phyloP scores from a whole-genome alignment of 2,113 vertebrate genomes.

The Amphiprion ocellaris region DNA sequence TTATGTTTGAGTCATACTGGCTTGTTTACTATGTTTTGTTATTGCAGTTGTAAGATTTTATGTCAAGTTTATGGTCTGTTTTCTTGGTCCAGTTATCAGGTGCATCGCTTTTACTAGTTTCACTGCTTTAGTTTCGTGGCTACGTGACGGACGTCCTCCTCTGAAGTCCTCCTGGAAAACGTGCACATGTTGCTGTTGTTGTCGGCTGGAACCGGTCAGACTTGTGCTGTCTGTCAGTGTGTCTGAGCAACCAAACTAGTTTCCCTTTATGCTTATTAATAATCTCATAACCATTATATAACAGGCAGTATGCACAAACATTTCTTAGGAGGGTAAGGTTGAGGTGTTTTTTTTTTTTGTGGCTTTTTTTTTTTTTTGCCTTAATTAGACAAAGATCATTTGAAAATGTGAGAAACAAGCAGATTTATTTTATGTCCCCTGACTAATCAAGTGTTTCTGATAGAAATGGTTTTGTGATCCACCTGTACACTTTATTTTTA shows the following conservation, averaged over 20 bases:
- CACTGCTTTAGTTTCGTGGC: neutral
- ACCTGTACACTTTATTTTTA: neutral
- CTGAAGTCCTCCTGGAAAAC: rapidly evolving
- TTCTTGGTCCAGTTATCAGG: neutral
- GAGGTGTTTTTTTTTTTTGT: too few species aligned
- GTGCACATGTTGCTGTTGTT: neutral
- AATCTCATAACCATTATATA: neutral
- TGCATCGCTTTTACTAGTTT: neutral
- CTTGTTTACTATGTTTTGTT: neutral
- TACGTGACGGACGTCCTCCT: neutral
- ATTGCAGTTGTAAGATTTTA: neutral
- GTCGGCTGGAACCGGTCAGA: neutral
- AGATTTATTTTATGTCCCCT: neutral
- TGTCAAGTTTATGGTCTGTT: neutral
- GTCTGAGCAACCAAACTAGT: neutral
- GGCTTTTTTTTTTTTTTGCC: too few species aligned
- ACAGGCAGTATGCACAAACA: too few species aligned
- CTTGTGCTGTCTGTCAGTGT: too few species aligned
- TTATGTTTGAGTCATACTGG: neutral
- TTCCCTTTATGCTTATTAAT: slow-evolving; percentile 7
- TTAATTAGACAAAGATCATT: too few species aligned
- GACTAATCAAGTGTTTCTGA: too few species aligned
- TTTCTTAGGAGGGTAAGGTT: too few species aligned
- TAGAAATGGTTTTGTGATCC: too few species aligned
- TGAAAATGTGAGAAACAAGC: too few species aligned